These are phyloP conservation scores for Drosophila takahashii DNA, from an alignment of 1,140 invertebrate genomes.

Conservation along the genomic window DNA sequence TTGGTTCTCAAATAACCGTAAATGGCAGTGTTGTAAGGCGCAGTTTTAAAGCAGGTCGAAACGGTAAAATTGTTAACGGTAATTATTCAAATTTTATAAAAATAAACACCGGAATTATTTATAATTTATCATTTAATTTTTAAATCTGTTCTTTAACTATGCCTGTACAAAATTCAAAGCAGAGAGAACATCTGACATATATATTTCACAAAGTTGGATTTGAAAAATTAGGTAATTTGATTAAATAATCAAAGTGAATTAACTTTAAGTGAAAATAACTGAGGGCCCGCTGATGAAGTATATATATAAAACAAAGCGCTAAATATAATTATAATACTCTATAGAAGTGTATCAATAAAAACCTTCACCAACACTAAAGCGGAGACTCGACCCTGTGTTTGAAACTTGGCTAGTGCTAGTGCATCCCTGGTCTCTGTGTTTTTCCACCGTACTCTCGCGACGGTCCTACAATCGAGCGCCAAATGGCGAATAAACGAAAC, in stretches of 20 bases:
- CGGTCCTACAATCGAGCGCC: slow-evolving; percentile 22
- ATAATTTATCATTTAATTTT: no score
- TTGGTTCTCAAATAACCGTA: neutral
- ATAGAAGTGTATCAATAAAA: neutral
- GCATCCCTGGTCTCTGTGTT: neutral
- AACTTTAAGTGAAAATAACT: no score
- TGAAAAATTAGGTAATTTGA: no score
- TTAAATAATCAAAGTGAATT: no score
- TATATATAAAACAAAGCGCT: no score
- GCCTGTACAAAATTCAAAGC: no score
- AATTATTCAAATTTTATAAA: no score
- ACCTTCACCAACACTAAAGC: neutral
- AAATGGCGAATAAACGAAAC: slow-evolving; percentile 30
- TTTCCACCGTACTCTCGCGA: neutral
- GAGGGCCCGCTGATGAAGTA: no score
- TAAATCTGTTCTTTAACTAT: no score
- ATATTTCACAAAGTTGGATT: no score
- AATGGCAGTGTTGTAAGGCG: neutral
- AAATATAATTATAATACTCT: neutral
- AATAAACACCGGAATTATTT: no score
- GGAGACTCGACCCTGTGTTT: neutral
- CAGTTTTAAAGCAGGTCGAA: neutral
- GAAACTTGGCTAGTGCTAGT: neutral
- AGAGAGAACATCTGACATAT: no score
- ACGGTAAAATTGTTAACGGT: neutral